Conservation (phyloP, 2,797 vertebrate genomes). For the Betta splendens region DNA sequence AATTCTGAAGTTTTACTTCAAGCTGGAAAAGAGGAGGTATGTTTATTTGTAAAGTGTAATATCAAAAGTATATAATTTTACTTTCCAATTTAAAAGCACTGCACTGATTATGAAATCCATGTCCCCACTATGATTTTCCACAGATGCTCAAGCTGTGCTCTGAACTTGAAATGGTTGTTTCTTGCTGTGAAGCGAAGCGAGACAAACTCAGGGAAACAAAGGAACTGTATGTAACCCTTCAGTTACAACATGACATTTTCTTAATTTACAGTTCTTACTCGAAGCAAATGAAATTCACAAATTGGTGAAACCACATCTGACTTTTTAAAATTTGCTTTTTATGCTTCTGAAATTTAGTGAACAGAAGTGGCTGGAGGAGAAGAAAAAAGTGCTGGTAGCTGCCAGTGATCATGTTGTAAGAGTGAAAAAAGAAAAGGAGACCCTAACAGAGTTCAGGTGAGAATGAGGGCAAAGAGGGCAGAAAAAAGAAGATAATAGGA, state of each 20-base stretch:
- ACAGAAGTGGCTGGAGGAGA: constrained; percentile 79
- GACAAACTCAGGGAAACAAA: constrained; percentile 82
- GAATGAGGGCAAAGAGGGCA: constrained; percentile 8
- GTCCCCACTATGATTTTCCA: constrained; percentile 23
- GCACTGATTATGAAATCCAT: background rate
- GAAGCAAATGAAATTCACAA: background rate
- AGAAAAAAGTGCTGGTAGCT: constrained; percentile 66
- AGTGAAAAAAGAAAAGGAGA: constrained; percentile 66
- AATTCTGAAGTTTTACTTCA: constrained; percentile 77
- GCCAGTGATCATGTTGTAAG: constrained; percentile 53
- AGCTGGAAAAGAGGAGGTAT: constrained; percentile 79
- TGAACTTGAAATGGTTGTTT: constrained; percentile 85
- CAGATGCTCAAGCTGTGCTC: constrained; percentile 85
- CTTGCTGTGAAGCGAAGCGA: constrained; percentile 78
- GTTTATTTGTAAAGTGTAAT: constrained; percentile 9
- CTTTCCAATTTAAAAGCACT: too few species aligned
- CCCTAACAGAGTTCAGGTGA: constrained; percentile 71
- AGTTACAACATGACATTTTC: background rate
- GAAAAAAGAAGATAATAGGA: background rate
- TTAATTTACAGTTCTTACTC: background rate
- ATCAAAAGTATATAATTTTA: too few species aligned
- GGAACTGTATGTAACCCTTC: constrained; percentile 83
- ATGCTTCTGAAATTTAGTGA: constrained; percentile 66
- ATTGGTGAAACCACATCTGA: background rate
- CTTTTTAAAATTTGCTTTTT: background rate